A percentile compares a stretch with the other conserved stretches of the same genome.
These are phyloP conservation scores for Octomys mimax DNA, from an alignment of 2,797 vertebrate species.

Conservation along the genomic window DNA sequence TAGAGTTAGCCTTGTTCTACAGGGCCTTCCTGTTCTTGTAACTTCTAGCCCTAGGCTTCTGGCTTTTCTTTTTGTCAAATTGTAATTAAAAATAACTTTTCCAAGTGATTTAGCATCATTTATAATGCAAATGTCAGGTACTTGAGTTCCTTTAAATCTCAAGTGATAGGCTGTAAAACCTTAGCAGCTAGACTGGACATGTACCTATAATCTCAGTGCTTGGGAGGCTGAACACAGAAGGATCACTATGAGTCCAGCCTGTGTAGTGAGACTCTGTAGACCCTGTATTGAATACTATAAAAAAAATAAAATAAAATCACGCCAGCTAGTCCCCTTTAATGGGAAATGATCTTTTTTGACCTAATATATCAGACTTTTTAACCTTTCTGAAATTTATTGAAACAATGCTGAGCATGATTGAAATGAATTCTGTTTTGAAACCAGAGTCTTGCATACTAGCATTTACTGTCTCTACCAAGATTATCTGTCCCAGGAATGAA, in stretches of 20 bases:
- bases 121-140: background rate
- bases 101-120: slow-evolving; percentile 25
- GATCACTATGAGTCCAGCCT: too few relatives aligned
- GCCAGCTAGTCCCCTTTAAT: background rate
- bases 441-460: background rate
- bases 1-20: background rate
- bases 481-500: background rate
- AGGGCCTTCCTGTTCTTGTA: background rate
- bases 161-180: slow-evolving; percentile 23
- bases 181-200: background rate
- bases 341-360: slow-evolving; percentile 53
- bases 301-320: background rate
- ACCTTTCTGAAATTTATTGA: slow-evolving; percentile 27
- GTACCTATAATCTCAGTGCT: too few relatives aligned
- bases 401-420: slow-evolving; percentile 37
- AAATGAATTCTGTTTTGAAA: slow-evolving; percentile 57
- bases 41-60: background rate
- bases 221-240: too few relatives aligned
- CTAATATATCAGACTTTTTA: slow-evolving; percentile 37
- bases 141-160: background rate
- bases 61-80: background rate
- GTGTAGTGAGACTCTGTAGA: too few relatives aligned
- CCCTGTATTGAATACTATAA: too few relatives aligned
- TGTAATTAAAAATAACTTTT: slow-evolving; percentile 59
- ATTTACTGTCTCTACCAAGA: slow-evolving; percentile 45